Base-by-base conservation (phyloP, 2,888 invertebrate genomes). In the Herminia tarsipennalis region DNA sequence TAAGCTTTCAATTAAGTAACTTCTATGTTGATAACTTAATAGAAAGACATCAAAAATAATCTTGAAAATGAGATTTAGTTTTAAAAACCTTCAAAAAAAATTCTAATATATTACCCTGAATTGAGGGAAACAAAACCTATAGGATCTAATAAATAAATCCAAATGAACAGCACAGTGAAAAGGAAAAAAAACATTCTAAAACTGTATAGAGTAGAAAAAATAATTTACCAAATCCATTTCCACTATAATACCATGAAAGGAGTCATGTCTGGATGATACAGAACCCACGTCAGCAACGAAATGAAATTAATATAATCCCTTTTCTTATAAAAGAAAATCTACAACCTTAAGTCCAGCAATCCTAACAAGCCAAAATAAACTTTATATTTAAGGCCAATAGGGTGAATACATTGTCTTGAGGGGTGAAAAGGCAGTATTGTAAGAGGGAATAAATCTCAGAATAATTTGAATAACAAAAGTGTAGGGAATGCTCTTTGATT, bases 301-400 rank as follows among this genome's bases (percentile, higher is more conserved):
- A 63, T 60, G 54, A 63, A 63, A 66, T 66, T 66, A 66, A 63
- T 66, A 66, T 63, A 63, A 66, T 60, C 67, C 49, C 43, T 42
- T 63, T 63, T 59, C 44, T 50, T 48, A 58, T 44, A 55, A 57
- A 61, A 52, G 49, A 4, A 21, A 50, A 45, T 41, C 35, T 25
- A 41, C 62, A 24, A 55, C 1, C 1, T 41, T 42, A 44, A 14
- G 3, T n/a, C 1, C 9, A 8, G 10, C 18, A 16, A 1, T n/a
- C 4, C 1, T 3, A 1, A 2, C 16, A 12, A 0, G 9, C 12
- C 2, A 64, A 10, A 30, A 33, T 18, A 9, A n/a, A 42, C 30
- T 13, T 29, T 65, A 42, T 6, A 0, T 0, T 2, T 0, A 0
- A 0, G 0, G 0, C 0, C 0, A 33, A 16, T 52, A 28, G 18